phyloP scores from a whole-genome alignment of 2,113 vertebrate genomes.

The Pelvicachromis taeniatus region DNA sequence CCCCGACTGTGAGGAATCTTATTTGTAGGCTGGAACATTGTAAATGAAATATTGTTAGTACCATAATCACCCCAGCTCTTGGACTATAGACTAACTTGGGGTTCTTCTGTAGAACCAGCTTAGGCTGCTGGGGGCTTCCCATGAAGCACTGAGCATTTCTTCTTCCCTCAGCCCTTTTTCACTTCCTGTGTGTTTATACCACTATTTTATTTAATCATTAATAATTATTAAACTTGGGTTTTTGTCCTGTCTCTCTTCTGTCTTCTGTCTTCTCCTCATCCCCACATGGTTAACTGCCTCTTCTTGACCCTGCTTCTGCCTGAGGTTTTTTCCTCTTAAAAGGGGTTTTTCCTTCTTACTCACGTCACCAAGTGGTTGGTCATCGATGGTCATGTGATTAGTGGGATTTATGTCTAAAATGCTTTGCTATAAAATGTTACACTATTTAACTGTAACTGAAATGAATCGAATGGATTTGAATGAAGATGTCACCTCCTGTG shows the following conservation, averaged over 20 bases:
- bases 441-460: background rate
- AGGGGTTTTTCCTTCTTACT: no score
- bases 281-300: background rate
- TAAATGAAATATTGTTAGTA: background rate
- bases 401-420: background rate
- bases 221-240: accelerated
- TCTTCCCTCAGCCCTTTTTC: background rate
- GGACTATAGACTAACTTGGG: background rate
- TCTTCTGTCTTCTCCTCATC: background rate
- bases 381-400: no score
- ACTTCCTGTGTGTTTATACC: background rate
- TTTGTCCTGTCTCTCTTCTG: background rate
- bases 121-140: background rate
- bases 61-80: background rate
- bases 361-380: no score
- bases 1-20: background rate
- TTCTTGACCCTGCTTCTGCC: background rate
- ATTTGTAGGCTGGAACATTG: background rate
- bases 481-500: background rate
- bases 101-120: background rate
- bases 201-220: background rate
- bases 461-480: background rate
- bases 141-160: background rate
- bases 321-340: no score
- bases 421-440: background rate